Base-by-base conservation (phyloP, 2,113 vertebrate species). In the Pungitius pungitius region DNA sequence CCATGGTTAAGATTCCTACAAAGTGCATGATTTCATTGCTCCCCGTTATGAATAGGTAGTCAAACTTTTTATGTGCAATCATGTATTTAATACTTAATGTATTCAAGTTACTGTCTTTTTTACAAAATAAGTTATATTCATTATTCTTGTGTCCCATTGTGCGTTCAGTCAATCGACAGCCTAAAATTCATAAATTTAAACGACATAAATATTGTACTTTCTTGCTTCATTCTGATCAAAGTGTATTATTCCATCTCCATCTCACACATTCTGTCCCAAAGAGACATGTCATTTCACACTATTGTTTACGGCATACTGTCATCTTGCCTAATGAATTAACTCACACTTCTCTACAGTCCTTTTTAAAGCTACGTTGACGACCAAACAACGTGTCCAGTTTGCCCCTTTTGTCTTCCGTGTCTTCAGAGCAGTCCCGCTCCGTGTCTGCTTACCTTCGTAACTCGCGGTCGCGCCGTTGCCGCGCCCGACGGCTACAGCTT, bases 401-500 rank as follows among this genome's bases (percentile, higher is more conserved):
- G 40, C 1, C 33, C 60, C 47, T n/a, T 55, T 35, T 4, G 18
- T 67, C 17, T 2, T 45, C 8, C 15, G 30, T 12, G 5, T 15
- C 12, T n/a, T 20, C 11, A 3, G 14, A 33, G 56, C 18, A 52
- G 55, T 62, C 33, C 39, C 37, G 51, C 27, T 26, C 24, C 20
- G 26, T 2, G 6, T 20, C 27, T 47, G 79, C 61, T 51, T 77
- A 59, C 13, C 1, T 65, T 70, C n/a, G 69, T 63, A 60, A 67
- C 45, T 39, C 20, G 11, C 26, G 22, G 22, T 58, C 14, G 35
- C 8, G 20, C 18, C 64, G 12, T 8, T 42, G 33, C 10, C 55
- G 5, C 1, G 11, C 14, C n/a, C 64, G 24, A 0, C 3, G 15
- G 8, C 74, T 91, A 99, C 80, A 98, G 92, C 86, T 97, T 99